Percentiles rank a stretch among this genome's conserved stretches.
Evolutionary conservation across 2,113 vertebrate genomes (phyloP).

Genomic region (Alligator mississippiensis): DNA sequence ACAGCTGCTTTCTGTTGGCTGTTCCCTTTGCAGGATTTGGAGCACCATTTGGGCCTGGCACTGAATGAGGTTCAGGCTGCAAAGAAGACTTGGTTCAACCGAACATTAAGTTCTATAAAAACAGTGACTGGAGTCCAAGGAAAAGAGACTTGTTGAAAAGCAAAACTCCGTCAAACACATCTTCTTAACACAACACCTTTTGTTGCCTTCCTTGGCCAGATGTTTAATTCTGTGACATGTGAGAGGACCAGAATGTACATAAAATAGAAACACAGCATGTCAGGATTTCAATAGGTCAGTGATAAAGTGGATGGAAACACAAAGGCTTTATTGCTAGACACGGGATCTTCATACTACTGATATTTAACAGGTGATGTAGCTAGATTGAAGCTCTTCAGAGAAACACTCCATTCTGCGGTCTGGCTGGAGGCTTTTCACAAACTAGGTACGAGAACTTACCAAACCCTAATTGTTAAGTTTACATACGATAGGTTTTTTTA

Average conservation of each 20-base stretch:
- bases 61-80: constrained; percentile 97
- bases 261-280: constrained; percentile 74
- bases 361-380: constrained; percentile 78
- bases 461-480: constrained; percentile 72
- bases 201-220: constrained; percentile 83
- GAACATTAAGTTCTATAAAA: constrained; percentile 98
- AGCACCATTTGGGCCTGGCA: constrained; percentile 95
- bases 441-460: constrained; percentile 83
- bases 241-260: constrained; percentile 82
- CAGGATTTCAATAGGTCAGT: constrained; percentile 76
- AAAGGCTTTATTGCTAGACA: constrained; percentile 73
- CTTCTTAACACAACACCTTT: constrained; percentile 80
- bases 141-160: constrained; percentile 93
- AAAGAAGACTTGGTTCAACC: constrained; percentile 99
- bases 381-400: constrained; percentile 71
- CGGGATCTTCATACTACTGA: constrained; percentile 89
- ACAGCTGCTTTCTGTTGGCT: background rate
- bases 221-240: constrained; percentile 80
- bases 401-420: constrained; percentile 78
- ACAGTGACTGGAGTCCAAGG: constrained; percentile 96
- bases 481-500: constrained; percentile 76
- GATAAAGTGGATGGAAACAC: constrained; percentile 68
- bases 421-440: constrained; percentile 77
- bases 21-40: constrained; percentile 88
- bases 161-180: constrained; percentile 51